A percentile compares a stretch with the other conserved stretches of the same genome.
Evolutionary conservation across 2,113 vertebrate species (phyloP).

Genomic region (Ascaphus truei): DNA sequence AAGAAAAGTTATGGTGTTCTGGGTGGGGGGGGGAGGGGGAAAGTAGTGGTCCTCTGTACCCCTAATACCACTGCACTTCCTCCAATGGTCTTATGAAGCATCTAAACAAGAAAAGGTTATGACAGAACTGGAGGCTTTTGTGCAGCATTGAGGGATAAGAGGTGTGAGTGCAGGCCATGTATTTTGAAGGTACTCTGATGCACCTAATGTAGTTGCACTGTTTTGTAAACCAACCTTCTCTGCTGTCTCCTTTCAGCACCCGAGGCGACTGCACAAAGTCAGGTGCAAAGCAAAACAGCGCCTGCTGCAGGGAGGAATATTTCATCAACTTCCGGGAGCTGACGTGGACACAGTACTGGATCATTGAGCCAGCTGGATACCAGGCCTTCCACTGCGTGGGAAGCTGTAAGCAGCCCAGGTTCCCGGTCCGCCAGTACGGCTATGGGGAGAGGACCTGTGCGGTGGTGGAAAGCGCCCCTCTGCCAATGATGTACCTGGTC

Average conservation of each 20-base stretch:
- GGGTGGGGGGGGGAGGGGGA: too few relatives aligned
- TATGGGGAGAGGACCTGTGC: constrained; percentile 70
- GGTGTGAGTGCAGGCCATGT: too few relatives aligned
- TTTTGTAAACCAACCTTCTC: not conserved
- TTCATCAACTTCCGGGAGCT: constrained; percentile 77
- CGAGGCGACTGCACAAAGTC: constrained; percentile 69
- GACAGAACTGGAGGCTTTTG: too few relatives aligned
- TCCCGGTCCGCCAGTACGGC: constrained; percentile 41
- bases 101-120: too few relatives aligned
- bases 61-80: too few relatives aligned
- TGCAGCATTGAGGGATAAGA: too few relatives aligned
- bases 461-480: constrained; percentile 62
- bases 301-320: constrained; percentile 75
- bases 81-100: too few relatives aligned
- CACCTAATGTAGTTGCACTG: too few relatives aligned
- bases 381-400: constrained; percentile 73
- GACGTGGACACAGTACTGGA: constrained; percentile 79
- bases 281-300: constrained; percentile 36
- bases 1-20: too few relatives aligned
- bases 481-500: constrained; percentile 86
- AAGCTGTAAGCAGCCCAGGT: constrained; percentile 64
- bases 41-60: too few relatives aligned
- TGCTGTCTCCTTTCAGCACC: constrained; percentile 58
- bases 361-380: constrained; percentile 75
- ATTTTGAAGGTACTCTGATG: too few relatives aligned